Evolutionary conservation across 2,113 vertebrate species (phyloP).

Genomic region (Pholis gunnellus): DNA sequence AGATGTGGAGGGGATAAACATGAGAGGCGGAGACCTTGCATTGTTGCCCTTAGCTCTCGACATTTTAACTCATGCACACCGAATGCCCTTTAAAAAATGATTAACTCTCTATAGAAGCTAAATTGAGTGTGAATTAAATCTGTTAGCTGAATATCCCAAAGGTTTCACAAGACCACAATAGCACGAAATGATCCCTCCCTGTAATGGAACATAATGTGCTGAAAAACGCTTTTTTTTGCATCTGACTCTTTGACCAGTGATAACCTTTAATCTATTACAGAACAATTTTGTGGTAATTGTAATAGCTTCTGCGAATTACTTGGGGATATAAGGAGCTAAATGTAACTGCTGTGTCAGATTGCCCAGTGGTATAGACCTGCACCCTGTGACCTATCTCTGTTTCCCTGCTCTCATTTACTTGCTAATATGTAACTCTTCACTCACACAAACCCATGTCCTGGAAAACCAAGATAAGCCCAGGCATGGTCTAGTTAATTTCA

Average conservation of each 20-base stretch:
- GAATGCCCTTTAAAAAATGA: conserved; percentile 42
- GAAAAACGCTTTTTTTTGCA: background rate
- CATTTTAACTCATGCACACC: conserved; percentile 32
- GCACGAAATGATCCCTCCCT: background rate
- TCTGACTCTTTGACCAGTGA: conserved; percentile 39
- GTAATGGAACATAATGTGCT: background rate
- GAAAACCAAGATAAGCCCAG: conserved; percentile 68
- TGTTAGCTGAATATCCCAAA: conserved; percentile 1
- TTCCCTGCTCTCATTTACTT: conserved; percentile 39
- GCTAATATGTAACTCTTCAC: conserved; percentile 74
- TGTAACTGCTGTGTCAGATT: conserved; percentile 36
- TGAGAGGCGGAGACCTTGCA: conserved; percentile 15
- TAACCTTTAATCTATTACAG: conserved; percentile 42
- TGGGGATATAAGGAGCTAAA: conserved; percentile 40
- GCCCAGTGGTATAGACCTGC: conserved; percentile 31
- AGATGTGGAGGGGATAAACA: conserved; percentile 15
- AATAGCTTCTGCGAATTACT: conserved; percentile 41
- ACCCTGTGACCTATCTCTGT: conserved; percentile 41
- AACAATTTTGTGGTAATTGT: conserved; percentile 38
- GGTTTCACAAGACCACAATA: conserved; percentile 12
- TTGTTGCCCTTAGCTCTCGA: conserved; percentile 25
- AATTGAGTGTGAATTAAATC: conserved; percentile 31
- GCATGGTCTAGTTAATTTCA: conserved; percentile 67
- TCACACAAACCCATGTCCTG: conserved; percentile 49
- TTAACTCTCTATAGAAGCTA: conserved; percentile 16